Conservation (phyloP, 1,140 invertebrate species). For the Spodoptera litura region DNA sequence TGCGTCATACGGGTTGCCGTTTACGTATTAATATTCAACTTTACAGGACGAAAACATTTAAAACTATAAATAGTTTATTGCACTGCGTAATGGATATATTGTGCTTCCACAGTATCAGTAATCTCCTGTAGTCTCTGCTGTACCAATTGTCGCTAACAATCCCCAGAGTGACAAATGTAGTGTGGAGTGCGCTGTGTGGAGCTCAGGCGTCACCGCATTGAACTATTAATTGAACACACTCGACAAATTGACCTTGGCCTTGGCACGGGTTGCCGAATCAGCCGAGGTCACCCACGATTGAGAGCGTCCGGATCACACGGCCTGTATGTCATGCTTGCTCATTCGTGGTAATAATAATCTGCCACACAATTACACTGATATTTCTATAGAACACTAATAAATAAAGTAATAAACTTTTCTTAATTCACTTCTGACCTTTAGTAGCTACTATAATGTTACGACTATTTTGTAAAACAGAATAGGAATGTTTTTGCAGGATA, state of each 20-base stretch:
- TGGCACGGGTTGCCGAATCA: slow-evolving; percentile 81
- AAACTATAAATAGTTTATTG: neutral
- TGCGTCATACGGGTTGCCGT: slow-evolving; percentile 50
- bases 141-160: slow-evolving; percentile 6
- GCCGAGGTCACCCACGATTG: slow-evolving; percentile 76
- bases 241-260: slow-evolving; percentile 79
- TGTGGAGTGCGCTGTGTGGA: slow-evolving; percentile 47
- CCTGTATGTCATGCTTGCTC: slow-evolving; percentile 54
- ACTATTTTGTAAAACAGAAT: too few relatives aligned
- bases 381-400: neutral
- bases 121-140: neutral
- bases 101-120: neutral
- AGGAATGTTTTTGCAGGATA: too few relatives aligned
- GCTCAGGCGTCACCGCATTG: slow-evolving; percentile 61
- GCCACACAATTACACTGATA: slow-evolving; percentile 10
- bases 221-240: slow-evolving; percentile 75
- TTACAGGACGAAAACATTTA: neutral
- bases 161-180: slow-evolving; percentile 7
- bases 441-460: neutral
- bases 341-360: slow-evolving; percentile 43
- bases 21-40: slow-evolving; percentile 1
- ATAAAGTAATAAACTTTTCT: neutral
- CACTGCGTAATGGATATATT: neutral
- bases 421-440: too few relatives aligned
- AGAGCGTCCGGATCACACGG: slow-evolving; percentile 82